Conservation (phyloP, 1,140 invertebrate species). For the Stegodyphus dumicola region DNA sequence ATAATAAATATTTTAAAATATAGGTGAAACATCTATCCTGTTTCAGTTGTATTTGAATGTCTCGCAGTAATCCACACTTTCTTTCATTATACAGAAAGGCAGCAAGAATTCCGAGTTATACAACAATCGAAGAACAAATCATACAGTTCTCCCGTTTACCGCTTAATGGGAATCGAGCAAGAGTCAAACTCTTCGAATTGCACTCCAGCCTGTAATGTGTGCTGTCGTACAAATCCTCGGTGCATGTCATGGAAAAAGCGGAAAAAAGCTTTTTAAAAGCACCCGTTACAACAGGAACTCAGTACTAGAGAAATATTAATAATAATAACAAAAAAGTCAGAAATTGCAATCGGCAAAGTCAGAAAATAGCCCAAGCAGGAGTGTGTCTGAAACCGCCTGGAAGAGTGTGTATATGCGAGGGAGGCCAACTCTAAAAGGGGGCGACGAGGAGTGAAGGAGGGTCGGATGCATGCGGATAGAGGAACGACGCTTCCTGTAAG, state of each 20-base stretch:
- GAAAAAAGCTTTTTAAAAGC: constrained; percentile 43
- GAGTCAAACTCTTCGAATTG: constrained; percentile 30
- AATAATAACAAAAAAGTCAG: constrained; percentile 10
- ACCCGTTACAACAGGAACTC: constrained; percentile 15
- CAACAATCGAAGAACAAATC: not conserved
- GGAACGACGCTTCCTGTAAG: constrained; percentile 45
- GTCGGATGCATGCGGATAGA: not conserved
- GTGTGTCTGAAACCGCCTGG: constrained; percentile 5
- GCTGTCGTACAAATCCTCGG: too few relatives aligned
- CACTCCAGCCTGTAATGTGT: constrained; percentile 5
- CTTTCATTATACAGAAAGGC: too few relatives aligned
- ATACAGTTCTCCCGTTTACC: not conserved
- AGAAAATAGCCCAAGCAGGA: constrained; percentile 33
- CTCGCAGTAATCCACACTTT: too few relatives aligned
- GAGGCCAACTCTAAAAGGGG: constrained; percentile 7
- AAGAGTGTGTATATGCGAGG: not conserved
- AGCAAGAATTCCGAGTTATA: too few relatives aligned
- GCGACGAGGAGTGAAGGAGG: not conserved
- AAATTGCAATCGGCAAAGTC: constrained; percentile 38
- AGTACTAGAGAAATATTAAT: constrained; percentile 44
- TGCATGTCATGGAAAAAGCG: not conserved
- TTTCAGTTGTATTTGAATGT: too few relatives aligned
- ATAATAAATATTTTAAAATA: too few relatives aligned
- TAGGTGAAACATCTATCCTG: too few relatives aligned
- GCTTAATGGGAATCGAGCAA: constrained; percentile 17